Evolutionary conservation across 2,113 vertebrate genomes (phyloP).

Genomic region (Oryzias javanicus): DNA sequence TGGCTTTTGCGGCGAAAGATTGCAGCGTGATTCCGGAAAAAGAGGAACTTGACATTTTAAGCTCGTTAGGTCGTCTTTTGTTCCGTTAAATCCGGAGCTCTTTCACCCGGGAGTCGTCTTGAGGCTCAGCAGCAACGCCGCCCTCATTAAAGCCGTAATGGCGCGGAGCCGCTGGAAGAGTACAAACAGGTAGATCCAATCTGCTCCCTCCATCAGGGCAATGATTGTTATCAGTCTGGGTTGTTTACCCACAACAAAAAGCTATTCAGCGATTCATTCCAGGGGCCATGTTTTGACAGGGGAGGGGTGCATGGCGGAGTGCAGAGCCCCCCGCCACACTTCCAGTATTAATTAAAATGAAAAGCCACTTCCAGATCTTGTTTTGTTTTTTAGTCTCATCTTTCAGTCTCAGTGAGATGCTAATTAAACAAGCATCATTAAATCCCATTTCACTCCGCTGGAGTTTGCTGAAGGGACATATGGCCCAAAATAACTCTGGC

Average conservation of each 20-base stretch:
- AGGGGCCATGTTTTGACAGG: conserved; percentile 20
- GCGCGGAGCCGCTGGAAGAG: conserved; percentile 27
- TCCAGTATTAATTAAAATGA: conserved; percentile 76
- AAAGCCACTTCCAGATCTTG: conserved; percentile 61
- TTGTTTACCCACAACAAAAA: conserved; percentile 64
- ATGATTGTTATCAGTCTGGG: conserved; percentile 48
- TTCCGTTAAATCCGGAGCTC: conserved; percentile 38
- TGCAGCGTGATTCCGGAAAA: conserved; percentile 33
- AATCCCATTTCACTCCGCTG: conserved; percentile 62
- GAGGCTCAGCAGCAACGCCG: conserved; percentile 42
- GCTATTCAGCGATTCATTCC: conserved; percentile 35
- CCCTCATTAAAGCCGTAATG: conserved; percentile 65
- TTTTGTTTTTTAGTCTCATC: conserved; percentile 39
- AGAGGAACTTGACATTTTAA: conserved; percentile 66
- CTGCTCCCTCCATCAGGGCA: conserved; percentile 42
- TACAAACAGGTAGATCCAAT: conserved; percentile 63
- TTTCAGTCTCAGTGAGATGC: conserved; percentile 58
- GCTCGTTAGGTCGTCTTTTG: conserved; percentile 41
- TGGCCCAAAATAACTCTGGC: conserved; percentile 55
- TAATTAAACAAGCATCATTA: conserved; percentile 76
- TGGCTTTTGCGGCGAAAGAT: conserved; percentile 35
- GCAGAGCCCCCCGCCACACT: conserved; percentile 20
- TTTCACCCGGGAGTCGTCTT: conserved; percentile 42
- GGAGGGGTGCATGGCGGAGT: conserved; percentile 13
- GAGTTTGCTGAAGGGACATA: conserved; percentile 61